Conservation (phyloP, 1,140 invertebrate species). For the Brevipalpus yothersi region DNA sequence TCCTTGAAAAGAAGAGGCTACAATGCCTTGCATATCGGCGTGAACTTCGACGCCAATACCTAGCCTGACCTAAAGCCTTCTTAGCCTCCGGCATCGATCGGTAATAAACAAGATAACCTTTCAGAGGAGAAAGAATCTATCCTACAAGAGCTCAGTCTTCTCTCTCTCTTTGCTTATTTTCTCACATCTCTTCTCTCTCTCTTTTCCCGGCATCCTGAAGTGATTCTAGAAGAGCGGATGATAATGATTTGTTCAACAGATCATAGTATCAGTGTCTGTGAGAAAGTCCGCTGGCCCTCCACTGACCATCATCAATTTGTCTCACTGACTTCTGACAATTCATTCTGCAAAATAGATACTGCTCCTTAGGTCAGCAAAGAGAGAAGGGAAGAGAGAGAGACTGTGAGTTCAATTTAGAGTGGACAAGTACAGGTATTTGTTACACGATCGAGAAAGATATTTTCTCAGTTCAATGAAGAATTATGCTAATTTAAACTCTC, state of each 20-base stretch:
- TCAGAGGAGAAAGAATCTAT: too few species aligned
- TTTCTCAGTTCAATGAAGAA: too few species aligned
- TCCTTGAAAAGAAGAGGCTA: not conserved
- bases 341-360: not conserved
- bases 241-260: not conserved
- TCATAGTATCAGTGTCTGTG: not conserved
- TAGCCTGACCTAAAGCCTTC: too few species aligned
- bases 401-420: too few species aligned
- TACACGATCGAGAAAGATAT: not conserved
- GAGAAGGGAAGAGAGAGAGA: too few species aligned
- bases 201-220: not conserved
- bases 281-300: not conserved
- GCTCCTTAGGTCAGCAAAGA: not conserved
- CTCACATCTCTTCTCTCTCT: too few species aligned
- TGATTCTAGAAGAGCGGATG: not conserved
- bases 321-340: not conserved
- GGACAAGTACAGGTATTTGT: not conserved
- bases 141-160: too few species aligned
- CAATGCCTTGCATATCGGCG: not conserved
- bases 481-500: too few species aligned
- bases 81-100: too few species aligned
- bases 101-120: too few species aligned
- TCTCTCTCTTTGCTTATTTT: too few species aligned
- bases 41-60: too few species aligned
- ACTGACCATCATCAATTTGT: not conserved